Evolutionary conservation across 2,888 invertebrate species (phyloP).

Genomic region (Limnephilus lunatus): DNA sequence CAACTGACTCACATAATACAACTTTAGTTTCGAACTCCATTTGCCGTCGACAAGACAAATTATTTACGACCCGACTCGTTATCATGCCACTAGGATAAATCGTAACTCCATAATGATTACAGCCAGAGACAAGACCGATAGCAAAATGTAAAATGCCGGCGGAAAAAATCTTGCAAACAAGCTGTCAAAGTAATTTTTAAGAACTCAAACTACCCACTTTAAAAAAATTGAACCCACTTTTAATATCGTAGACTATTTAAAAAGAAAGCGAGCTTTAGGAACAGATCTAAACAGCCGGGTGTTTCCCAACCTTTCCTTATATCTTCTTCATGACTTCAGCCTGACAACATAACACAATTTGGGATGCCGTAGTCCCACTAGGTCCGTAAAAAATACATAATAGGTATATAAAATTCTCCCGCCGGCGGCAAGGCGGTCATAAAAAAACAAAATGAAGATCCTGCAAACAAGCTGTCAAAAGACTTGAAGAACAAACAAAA

Average conservation of each 20-base stretch:
- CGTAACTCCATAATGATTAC: not conserved
- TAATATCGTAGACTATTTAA: no score
- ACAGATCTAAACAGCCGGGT: no score
- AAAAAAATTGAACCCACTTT: no score
- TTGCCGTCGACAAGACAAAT: slow-evolving; percentile 2
- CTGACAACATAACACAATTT: no score
- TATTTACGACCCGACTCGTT: not conserved
- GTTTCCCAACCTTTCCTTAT: no score
- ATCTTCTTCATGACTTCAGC: no score
- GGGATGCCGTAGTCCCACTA: not conserved
- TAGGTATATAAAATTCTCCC: no score
- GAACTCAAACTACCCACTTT: not conserved
- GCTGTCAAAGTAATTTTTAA: slow-evolving; percentile 4
- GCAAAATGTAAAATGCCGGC: slow-evolving; percentile 27
- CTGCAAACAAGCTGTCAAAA: no score
- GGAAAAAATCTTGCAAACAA: slow-evolving; percentile 16
- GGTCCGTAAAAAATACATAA: no score
- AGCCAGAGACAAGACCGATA: not conserved
- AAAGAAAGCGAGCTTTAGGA: not conserved
- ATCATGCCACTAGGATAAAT: slow-evolving; percentile 11
- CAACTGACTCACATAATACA: not conserved
- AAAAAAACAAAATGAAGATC: no score
- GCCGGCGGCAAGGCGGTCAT: no score
- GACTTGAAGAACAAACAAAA: no score
- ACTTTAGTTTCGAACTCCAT: not conserved